Percentiles rank a stretch among this genome's conserved stretches.
Evolutionary conservation across 2,113 vertebrate genomes (phyloP).

Genomic region (Charadrius vociferus): DNA sequence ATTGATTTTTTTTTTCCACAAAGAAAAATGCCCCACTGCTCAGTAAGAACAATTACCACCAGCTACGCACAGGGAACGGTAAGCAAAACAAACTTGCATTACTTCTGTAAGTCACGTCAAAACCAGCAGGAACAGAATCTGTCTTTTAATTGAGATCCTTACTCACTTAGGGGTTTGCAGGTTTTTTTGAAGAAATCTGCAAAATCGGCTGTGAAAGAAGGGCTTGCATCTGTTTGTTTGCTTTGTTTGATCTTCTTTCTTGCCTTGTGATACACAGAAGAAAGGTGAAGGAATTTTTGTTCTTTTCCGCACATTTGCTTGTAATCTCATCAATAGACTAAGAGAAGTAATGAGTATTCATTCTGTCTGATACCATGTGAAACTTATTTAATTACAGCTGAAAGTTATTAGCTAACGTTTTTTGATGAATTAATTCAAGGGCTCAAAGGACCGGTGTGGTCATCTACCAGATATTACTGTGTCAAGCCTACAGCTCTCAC

Average conservation of each 20-base stretch:
- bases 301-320: not conserved
- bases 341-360: not conserved
- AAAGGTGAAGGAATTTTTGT: not conserved
- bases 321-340: rapidly evolving
- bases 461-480: not conserved
- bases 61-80: not conserved
- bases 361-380: not conserved
- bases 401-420: not conserved
- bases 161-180: not conserved
- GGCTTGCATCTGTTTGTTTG: not conserved
- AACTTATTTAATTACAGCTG: not conserved
- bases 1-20: slow-evolving; percentile 22
- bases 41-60: not conserved
- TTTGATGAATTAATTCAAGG: not conserved
- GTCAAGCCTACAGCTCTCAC: not conserved
- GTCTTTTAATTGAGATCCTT: not conserved
- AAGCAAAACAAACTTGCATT: not conserved
- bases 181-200: not conserved
- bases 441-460: not conserved
- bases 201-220: not conserved
- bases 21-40: not conserved
- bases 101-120: not conserved
- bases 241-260: not conserved
- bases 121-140: not conserved
- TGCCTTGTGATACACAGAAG: not conserved